Percentiles rank a stretch among this genome's conserved stretches.
These are phyloP conservation scores for Porites cylindrica DNA, from an alignment of 92 coral and sea anemone species.

Conservation along the genomic window DNA sequence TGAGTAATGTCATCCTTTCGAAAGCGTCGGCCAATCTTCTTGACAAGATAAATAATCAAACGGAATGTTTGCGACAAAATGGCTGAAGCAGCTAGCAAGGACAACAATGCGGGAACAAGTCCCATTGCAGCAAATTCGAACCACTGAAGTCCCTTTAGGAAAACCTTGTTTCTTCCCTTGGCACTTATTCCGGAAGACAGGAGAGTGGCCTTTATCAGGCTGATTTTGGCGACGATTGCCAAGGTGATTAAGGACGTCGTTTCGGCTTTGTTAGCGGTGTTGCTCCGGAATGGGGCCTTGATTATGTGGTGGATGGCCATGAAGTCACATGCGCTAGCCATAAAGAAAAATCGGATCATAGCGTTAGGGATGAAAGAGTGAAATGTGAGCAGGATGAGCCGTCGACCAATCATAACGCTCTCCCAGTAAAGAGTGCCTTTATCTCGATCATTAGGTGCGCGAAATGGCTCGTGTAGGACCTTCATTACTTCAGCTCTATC, in stretches of 20 bases:
- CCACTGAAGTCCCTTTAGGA: conserved; percentile 49
- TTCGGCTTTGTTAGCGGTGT: conserved; percentile 64
- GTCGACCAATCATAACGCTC: conserved; percentile 75
- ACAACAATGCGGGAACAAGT: conserved; percentile 36
- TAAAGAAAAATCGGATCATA: conserved; percentile 60
- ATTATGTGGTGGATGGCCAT: conserved; percentile 67
- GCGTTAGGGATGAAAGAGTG: conserved; percentile 59
- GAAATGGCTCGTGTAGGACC: conserved; percentile 66
- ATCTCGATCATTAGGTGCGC: conserved; percentile 30
- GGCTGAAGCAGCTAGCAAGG: conserved; percentile 30
- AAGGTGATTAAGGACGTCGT: conserved; percentile 45
- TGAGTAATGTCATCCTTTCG: not conserved
- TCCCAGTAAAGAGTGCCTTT: conserved; percentile 76
- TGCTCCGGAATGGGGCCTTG: conserved; percentile 55
- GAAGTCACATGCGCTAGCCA: conserved; percentile 50
- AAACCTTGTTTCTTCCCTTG: conserved; percentile 35
- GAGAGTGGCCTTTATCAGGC: conserved; percentile 65
- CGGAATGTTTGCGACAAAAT: conserved; percentile 56
- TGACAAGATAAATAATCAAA: conserved; percentile 1
- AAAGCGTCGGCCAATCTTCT: not conserved
- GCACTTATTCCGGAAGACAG: conserved; percentile 59
- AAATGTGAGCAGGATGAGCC: conserved; percentile 66
- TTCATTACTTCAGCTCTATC: conserved; percentile 7
- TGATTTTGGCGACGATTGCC: conserved; percentile 65
- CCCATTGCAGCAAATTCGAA: conserved; percentile 51